Evolutionary conservation across 2,888 invertebrate genomes (phyloP).

Genomic region (Diaperis boleti): DNA sequence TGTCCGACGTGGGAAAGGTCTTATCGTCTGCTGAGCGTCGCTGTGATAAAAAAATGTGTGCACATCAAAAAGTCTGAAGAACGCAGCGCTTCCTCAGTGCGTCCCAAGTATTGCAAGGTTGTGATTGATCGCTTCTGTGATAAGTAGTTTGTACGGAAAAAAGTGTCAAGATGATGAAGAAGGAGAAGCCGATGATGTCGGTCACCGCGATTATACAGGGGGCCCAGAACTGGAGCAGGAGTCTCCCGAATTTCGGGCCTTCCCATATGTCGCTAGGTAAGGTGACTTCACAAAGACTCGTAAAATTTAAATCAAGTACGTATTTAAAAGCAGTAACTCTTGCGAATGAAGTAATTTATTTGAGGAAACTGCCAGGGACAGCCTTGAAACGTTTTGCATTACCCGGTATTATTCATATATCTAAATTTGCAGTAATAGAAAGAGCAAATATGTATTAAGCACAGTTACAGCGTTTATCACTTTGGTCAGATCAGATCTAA

Average conservation of each 20-base stretch:
- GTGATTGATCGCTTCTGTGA: constrained; percentile 37
- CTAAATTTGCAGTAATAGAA: too few species aligned
- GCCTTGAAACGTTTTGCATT: too few species aligned
- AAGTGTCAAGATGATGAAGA: constrained; percentile 77
- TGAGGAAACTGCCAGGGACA: too few species aligned
- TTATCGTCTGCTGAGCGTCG: constrained; percentile 24
- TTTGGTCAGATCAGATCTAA: too few species aligned
- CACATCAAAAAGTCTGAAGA: constrained; percentile 27
- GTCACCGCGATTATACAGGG: constrained; percentile 84
- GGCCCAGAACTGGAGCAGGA: constrained; percentile 75
- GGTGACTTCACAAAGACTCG: not conserved
- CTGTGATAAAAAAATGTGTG: constrained; percentile 36
- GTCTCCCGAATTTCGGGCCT: constrained; percentile 67
- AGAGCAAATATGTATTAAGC: too few species aligned
- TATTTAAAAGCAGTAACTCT: too few species aligned
- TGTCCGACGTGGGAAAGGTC: constrained; percentile 2
- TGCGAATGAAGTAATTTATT: too few species aligned
- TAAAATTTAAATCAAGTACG: too few species aligned
- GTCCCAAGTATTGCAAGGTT: constrained; percentile 27
- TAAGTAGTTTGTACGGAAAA: constrained; percentile 2
- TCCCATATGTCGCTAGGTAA: constrained; percentile 61
- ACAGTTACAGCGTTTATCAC: too few species aligned
- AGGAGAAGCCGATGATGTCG: constrained; percentile 89
- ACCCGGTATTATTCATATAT: too few species aligned
- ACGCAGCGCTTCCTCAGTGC: constrained; percentile 6